Base-by-base conservation (phyloP, 2,888 invertebrate genomes). In the Hydrotaea cyrtoneurina region DNA sequence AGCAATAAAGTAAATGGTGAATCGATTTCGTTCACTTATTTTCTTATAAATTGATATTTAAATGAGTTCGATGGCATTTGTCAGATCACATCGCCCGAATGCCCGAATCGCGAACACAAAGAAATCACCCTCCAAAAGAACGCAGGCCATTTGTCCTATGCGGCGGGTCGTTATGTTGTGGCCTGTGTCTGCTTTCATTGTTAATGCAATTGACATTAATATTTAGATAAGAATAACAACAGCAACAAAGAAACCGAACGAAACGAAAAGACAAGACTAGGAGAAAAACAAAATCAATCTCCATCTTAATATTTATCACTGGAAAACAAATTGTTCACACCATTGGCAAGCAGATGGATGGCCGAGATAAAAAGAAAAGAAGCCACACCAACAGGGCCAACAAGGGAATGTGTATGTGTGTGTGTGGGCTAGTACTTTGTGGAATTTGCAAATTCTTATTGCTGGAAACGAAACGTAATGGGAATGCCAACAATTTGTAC, bases 401-500 rank as follows among this genome's bases (percentile, higher is more conserved):
- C 13, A 39, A 26, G 21, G 23, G 26, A 26, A n/a, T n/a, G n/a
- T n/a, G n/a, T n/a, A n/a, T n/a, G n/a, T n/a, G n/a, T n/a, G n/a
- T n/a, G n/a, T 43, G 43, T 43, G 2, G 10, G 17, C 21, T 8
- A 57, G 23, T 0, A 3, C 17, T 59, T 59, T 26, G 8, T 59
- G 59, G 4, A 26, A 36, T 39, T n/a, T 36, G 43, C 21, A 21
- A 21, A 36, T 21, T n/a, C 11, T 43, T 19, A 64, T 23, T 36
- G 17, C 31, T 21, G 55, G 5, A 55, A 2, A 11, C 0, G 36
- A 43, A 19, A 17, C 36, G 7, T 43, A 11, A 26, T 23, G 13
- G 1, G 59, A 59, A 59, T 59, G 64, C 64, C 66, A 39, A 43
- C 66, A 66, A 66, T 66, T 66, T 66, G 66, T 66, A 39, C 39